Conservation (phyloP, 2,113 vertebrate genomes). For the Eulacestoma nigropectus region DNA sequence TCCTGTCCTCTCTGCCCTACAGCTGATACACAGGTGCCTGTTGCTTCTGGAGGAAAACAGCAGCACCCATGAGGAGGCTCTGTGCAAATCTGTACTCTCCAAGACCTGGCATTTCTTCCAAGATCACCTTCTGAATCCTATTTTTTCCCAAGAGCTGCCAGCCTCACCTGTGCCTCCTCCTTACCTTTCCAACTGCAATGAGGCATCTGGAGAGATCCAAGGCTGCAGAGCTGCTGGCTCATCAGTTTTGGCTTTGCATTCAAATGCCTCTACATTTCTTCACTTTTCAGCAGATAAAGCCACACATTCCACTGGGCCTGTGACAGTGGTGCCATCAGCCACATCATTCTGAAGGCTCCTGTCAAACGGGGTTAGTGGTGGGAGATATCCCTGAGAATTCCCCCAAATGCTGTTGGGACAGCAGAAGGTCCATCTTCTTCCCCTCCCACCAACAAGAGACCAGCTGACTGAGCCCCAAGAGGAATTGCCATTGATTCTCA, state of each 20-base stretch:
- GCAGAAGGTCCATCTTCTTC: neutral
- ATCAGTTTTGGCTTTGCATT: neutral
- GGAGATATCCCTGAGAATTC: neutral
- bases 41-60: neutral
- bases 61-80: neutral
- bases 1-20: neutral
- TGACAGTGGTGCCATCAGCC: neutral
- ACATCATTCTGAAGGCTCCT: neutral
- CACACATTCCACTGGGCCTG: neutral
- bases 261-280: neutral
- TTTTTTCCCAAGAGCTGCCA: neutral
- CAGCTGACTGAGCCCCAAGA: neutral
- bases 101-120: neutral
- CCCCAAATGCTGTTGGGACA: neutral
- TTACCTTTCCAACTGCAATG: neutral
- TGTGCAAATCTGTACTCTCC: neutral
- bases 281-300: neutral
- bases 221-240: neutral
- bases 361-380: rapidly evolving
- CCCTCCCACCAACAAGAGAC: neutral
- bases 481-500: neutral
- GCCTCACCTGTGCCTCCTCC: neutral
- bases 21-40: neutral
- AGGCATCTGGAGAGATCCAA: neutral
- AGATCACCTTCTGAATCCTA: neutral